These are phyloP conservation scores for Xenentodon cancila DNA, from an alignment of 2,797 vertebrate species.

Conservation along the genomic window DNA sequence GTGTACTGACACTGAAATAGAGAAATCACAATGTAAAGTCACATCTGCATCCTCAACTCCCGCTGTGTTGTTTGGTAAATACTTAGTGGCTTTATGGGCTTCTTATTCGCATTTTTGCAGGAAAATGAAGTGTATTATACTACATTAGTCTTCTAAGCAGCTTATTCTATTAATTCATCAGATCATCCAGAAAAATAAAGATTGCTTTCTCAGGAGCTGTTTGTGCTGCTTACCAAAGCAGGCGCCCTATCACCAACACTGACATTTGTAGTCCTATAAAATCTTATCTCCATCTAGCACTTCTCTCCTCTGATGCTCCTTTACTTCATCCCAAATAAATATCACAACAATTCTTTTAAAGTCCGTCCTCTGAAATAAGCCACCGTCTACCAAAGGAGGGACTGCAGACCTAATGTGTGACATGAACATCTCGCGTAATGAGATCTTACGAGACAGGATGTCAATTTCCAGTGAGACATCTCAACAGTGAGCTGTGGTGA, in stretches of 20 bases:
- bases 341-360: slow-evolving; percentile 43
- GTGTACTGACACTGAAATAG: not conserved
- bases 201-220: slow-evolving; percentile 32
- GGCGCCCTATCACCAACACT: slow-evolving; percentile 31
- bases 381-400: slow-evolving; percentile 40
- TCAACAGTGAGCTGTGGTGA: slow-evolving; percentile 37
- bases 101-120: slow-evolving; percentile 17
- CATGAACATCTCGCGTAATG: slow-evolving; percentile 69
- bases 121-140: slow-evolving; percentile 38
- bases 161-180: slow-evolving; percentile 88
- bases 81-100: slow-evolving; percentile 19
- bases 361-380: slow-evolving; percentile 24
- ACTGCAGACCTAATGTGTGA: slow-evolving; percentile 49
- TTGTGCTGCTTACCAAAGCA: slow-evolving; percentile 22
- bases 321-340: slow-evolving; percentile 43
- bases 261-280: slow-evolving; percentile 55
- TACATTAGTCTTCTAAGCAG: slow-evolving; percentile 34
- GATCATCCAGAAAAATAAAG: slow-evolving; percentile 70
- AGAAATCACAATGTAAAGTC: too few species aligned
- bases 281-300: slow-evolving; percentile 35
- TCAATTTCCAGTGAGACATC: slow-evolving; percentile 64
- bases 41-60: too few species aligned
- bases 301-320: slow-evolving; percentile 41
- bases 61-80: not conserved
- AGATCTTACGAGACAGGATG: slow-evolving; percentile 72